Evolutionary conservation across 1,140 invertebrate species (phyloP), one percentile per base, ranked within the genome.

Genomic region (Bradynema listronoti): DNA sequence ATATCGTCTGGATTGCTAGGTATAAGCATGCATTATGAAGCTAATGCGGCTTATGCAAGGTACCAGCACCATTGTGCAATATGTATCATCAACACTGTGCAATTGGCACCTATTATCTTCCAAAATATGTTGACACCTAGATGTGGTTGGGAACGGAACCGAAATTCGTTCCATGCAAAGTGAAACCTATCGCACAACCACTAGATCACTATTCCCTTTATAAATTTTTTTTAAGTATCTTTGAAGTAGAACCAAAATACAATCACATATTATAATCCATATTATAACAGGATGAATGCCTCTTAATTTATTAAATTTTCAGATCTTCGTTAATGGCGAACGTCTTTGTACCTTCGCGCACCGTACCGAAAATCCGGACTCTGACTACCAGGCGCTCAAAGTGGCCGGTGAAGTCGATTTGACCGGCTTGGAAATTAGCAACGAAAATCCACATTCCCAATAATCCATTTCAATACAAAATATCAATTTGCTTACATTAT

Each of bases 331-430:
- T 32, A 62, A 76, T 47, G 64, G 62, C 11, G 27, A 70, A 32
- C 73, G 65, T 45, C 60, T 70, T 53, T 61, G 66, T 27, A 64
- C 73, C 19, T 76, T 70, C 50, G 70, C 73, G 6, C 73, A 76
- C 36, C 75, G 73, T 41, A 62, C 62, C 25, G 33, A 22, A 1
- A 63, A 70, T 39, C 74, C 74, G 16, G 51, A 43, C 36, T 33
- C 14, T 9, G 75, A 77, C 54, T 75, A 75, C 56, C 56, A 68
- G 47, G 66, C 72, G 46, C 45, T 75, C 25, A 54, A 66, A 30
- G 56, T 75, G 22, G 69, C 53, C n/a, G 73, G 73, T 27, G 63
- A 75, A 25, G 46, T 75, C 43, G 75, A 77, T n/a, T 32, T 75
- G 14, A 75, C 74, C 34, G 70, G 71, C 4, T 46, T 75, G n/a